Conservation (phyloP, 2,113 vertebrate species). For the Spheniscus mendiculus region DNA sequence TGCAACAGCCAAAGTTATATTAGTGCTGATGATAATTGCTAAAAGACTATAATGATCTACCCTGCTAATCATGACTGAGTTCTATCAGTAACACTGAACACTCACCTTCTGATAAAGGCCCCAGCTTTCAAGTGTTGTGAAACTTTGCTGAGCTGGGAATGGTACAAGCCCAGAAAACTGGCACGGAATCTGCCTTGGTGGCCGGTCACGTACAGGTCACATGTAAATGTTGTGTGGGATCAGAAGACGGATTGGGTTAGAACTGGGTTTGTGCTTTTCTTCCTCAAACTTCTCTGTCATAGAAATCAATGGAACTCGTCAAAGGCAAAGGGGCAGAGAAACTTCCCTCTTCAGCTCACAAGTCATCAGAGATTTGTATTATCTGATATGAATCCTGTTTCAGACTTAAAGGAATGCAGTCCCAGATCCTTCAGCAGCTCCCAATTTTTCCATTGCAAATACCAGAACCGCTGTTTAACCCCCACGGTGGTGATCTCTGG, state of each 20-base stretch:
- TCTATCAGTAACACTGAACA: neutral
- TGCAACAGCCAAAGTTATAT: neutral
- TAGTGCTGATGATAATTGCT: neutral
- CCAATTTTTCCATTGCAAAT: neutral
- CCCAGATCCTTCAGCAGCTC: neutral
- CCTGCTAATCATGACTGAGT: neutral
- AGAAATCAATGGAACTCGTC: neutral
- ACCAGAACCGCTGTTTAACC: neutral
- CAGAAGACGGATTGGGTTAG: neutral
- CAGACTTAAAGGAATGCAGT: neutral
- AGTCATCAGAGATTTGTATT: neutral
- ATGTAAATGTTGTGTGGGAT: neutral
- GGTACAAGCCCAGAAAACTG: neutral
- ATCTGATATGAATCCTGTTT: neutral
- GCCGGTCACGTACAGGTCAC: neutral
- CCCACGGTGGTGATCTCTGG: neutral
- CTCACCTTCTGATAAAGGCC: neutral
- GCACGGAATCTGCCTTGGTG: neutral
- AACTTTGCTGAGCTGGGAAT: neutral
- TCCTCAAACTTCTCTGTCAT: neutral
- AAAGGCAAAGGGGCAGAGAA: neutral
- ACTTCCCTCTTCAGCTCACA: neutral
- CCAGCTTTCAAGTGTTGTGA: neutral
- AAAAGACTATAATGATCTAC: neutral
- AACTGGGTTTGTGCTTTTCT: neutral